Evolutionary conservation across 2,113 vertebrate species (phyloP), one percentile per base, ranked within the genome.

Genomic region (Trochalopteron elliotii): DNA sequence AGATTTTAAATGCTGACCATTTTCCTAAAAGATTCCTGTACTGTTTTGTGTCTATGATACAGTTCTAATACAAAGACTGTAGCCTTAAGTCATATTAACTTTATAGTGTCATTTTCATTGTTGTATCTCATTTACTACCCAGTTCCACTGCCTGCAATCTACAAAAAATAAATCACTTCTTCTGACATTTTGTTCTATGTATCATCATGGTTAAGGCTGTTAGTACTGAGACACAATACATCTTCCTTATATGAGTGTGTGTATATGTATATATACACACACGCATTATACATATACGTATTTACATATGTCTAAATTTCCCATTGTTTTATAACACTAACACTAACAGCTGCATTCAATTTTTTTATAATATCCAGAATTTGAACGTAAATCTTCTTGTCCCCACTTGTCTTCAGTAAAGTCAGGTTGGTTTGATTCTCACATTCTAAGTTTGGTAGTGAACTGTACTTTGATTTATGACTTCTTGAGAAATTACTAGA

Each of bases 191-290:
- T 63, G 2, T n/a, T 63, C 64, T 31, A 5, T n/a, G 27, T 69
- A 56, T 40, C 11, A 19, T 64, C 24, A 24, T 65, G 16, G 3
- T 71, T 37, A 75, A 60, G 9, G 8, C 10, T 65, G 2, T 28
- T 56, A 47, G 13, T 14, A n/a, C 10, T 72, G 50, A 45, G 35
- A 21, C 7, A 20, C 8, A 2, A 35, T 42, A 52, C 2, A n/a
- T 28, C 2, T 33, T 74, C 9, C 12, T 7, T 30, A 9, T 57
- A 13, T 2, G 5, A 35, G 8, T 24, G 21, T 67, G 4, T 30
- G 2, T 44, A 40, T 10, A 2, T 28, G 1, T 20, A 6, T 15
- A 6, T 8, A 10, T 10, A 16, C 11, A 7, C 16, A 23, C 24
- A 16, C 9, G 12, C 18, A 13, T 7, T 37, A 31, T 11, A 11